Conservation (phyloP, 2,113 vertebrate species). For the Stomatorhinus ivindoensis region DNA sequence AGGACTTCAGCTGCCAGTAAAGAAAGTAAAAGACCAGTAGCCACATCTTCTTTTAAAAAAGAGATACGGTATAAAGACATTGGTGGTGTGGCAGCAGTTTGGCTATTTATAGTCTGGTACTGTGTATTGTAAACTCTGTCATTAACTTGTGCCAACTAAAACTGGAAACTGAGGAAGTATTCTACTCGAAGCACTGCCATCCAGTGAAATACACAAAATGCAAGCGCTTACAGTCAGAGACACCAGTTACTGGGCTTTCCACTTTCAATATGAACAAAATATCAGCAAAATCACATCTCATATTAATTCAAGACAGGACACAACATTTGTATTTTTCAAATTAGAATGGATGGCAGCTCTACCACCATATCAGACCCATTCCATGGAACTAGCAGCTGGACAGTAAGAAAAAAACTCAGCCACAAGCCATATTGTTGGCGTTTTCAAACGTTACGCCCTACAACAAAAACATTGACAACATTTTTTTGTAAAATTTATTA, state of each 20-base stretch:
- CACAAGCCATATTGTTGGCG: no score
- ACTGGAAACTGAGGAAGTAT: not conserved
- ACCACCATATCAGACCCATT: no score
- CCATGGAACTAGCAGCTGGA: no score
- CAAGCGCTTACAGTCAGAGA: not conserved
- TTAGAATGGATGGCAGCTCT: no score
- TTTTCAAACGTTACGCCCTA: no score
- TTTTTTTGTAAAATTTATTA: not conserved
- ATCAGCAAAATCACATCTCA: not conserved
- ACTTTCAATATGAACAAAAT: not conserved
- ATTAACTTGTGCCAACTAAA: not conserved
- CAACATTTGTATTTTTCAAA: no score
- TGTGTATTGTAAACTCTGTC: not conserved
- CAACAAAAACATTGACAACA: not conserved
- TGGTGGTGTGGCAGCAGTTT: not conserved
- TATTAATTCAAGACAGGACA: no score
- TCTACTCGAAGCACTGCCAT: not conserved
- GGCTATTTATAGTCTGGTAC: not conserved
- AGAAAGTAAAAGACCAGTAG: not conserved
- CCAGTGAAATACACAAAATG: not conserved
- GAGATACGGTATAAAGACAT: not conserved
- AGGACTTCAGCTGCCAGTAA: not conserved
- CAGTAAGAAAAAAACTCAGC: no score
- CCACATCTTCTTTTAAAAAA: not conserved
- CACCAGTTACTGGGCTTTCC: not conserved